Conservation (phyloP, 2,888 invertebrate species). For the Acleris sparsana region DNA sequence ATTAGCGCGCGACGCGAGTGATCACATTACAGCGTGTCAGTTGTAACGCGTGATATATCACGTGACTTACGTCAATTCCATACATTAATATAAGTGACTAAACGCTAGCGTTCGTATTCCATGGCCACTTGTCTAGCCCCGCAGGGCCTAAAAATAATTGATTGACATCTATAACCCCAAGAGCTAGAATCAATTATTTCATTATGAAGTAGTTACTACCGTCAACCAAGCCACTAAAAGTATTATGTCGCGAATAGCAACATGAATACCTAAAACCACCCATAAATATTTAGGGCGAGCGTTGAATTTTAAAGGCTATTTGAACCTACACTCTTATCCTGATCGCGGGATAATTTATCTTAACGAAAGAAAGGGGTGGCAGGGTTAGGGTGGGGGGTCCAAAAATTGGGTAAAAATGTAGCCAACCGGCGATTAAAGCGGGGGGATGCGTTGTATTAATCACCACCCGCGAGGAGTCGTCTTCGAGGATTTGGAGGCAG, state of each 20-base stretch:
- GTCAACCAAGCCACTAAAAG: neutral
- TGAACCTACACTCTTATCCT: constrained; percentile 83
- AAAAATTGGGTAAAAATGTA: constrained; percentile 84
- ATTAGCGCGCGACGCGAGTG: too few relatives aligned
- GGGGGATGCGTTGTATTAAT: constrained; percentile 84
- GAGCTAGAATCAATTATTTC: too few relatives aligned
- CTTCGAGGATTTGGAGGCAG: constrained; percentile 73
- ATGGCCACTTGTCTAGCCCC: too few relatives aligned
- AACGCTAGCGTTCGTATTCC: too few relatives aligned
- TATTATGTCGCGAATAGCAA: neutral
- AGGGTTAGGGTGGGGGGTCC: constrained; percentile 56
- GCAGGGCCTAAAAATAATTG: too few relatives aligned
- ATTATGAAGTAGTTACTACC: too few relatives aligned
- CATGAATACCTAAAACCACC: constrained; percentile 33
- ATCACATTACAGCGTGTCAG: too few relatives aligned
- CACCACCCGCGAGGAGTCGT: constrained; percentile 78
- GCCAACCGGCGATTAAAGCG: constrained; percentile 83
- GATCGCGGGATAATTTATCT: constrained; percentile 83
- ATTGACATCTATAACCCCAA: too few relatives aligned
- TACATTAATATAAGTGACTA: too few relatives aligned
- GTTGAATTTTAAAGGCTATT: constrained; percentile 83
- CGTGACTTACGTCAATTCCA: too few relatives aligned
- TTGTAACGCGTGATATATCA: too few relatives aligned
- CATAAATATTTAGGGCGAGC: constrained; percentile 78
- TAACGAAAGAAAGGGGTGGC: constrained; percentile 83